phyloP scores from a whole-genome alignment of 2,113 vertebrate genomes.

The Bos indicus region DNA sequence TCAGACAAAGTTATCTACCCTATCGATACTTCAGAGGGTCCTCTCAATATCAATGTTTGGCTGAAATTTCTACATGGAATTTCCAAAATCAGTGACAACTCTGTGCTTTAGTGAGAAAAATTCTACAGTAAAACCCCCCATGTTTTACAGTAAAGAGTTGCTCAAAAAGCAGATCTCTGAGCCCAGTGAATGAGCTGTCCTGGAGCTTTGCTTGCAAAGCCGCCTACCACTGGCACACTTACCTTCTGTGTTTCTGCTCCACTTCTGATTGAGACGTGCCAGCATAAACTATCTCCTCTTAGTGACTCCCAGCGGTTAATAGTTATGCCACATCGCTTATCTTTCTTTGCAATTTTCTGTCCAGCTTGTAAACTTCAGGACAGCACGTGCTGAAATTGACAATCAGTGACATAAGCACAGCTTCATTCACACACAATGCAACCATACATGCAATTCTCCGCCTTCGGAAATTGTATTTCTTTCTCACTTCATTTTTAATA shows the following conservation, averaged over 20 bases:
- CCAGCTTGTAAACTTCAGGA: not conserved
- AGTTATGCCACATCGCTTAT: too few relatives aligned
- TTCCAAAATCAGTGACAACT: not conserved
- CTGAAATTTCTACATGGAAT: not conserved
- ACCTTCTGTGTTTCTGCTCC: too few relatives aligned
- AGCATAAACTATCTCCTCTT: not conserved
- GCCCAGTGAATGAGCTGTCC: accelerated
- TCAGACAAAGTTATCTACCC: not conserved
- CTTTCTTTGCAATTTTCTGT: not conserved
- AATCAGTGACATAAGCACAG: not conserved
- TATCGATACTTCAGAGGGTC: not conserved
- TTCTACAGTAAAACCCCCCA: not conserved
- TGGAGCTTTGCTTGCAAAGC: not conserved
- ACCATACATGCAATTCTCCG: not conserved
- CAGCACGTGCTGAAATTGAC: not conserved
- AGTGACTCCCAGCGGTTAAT: not conserved
- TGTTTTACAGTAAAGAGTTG: not conserved
- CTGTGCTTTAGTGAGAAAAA: not conserved
- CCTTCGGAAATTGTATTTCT: not conserved
- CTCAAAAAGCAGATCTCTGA: not conserved
- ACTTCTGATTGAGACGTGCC: not conserved
- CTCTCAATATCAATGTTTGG: not conserved
- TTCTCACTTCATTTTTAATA: not conserved
- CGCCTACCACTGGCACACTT: accelerated
- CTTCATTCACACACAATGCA: not conserved